Evolutionary conservation across 2,888 invertebrate genomes (phyloP).

Genomic region (Netelia inedita): DNA sequence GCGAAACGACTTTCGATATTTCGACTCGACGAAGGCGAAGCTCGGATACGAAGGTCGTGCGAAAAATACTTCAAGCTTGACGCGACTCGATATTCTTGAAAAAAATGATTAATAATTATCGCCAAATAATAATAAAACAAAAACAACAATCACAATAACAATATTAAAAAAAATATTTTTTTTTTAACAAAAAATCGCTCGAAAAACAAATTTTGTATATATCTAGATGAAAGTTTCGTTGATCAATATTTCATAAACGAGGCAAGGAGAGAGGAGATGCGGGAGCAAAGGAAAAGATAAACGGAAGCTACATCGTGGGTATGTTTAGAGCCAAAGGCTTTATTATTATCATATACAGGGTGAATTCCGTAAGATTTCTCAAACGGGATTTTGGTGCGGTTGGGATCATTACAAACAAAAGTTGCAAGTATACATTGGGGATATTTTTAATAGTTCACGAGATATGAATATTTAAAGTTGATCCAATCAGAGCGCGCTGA

Average conservation of each 20-base stretch:
- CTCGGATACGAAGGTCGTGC: background rate
- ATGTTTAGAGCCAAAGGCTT: slow-evolving; percentile 39
- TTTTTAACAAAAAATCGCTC: no score
- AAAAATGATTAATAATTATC: background rate
- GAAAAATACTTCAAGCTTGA: background rate
- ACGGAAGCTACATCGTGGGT: slow-evolving; percentile 52
- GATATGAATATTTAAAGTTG: no score
- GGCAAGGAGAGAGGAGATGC: slow-evolving; percentile 31
- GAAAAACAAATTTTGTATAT: no score
- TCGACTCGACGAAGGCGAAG: background rate
- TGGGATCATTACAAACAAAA: no score
- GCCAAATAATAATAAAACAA: background rate
- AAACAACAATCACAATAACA: no score
- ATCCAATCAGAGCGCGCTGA: no score
- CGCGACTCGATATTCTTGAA: background rate
- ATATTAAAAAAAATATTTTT: no score
- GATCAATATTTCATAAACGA: slow-evolving; percentile 46
- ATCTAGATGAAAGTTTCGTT: background rate
- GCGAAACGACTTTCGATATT: background rate
- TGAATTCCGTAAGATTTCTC: no score
- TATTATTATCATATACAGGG: slow-evolving; percentile 7
- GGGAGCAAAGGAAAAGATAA: slow-evolving; percentile 30
- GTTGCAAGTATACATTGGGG: background rate
- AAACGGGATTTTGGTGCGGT: no score
- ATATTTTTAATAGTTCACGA: no score